Evolutionary conservation across 2,113 vertebrate genomes (phyloP), one percentile per base, ranked within the genome.

Genomic region (Suncus etruscus): DNA sequence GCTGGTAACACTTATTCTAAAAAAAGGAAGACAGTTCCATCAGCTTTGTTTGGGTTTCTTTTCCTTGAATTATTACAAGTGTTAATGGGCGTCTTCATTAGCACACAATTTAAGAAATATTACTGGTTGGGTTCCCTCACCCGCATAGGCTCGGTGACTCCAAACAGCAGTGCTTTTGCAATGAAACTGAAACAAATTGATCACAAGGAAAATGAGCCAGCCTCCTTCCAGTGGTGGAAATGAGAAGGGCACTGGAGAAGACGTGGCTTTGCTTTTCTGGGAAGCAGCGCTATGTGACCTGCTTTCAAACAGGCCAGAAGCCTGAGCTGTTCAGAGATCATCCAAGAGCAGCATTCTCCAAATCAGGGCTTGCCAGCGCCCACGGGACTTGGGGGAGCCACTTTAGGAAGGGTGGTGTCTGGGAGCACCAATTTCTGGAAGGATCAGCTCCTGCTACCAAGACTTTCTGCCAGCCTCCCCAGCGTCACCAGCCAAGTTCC

Each of bases 51-150:
- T 96, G 94, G 91, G 72, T 91, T 93, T 96, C 92, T 96, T 95
- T 96, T 86, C 93, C 85, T 83, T 89, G 32, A 96, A 97, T 95
- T 96, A 94, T 96, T 86, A 94, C 0, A 0, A 94, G 87, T 95
- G 93, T 93, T 97, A 97, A 97, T 96, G 93, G 94, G 92, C 91
- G 47, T 95, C 94, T 96, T 97, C 96, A 96, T 96, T 96, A 97
- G 95, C 84, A 85, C 4, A 72, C 45, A 89, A 95, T 95, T 97
- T 91, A 94, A 96, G 86, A 86, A 97, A 96, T 93, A 94, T 82
- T 85, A 90, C 32, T 83, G 85, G 47, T 86, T 81, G 20, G 45
- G 20, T 66, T 51, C 18, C 39, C 65, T 54, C 50, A 2, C 24
- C 47, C 86, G 77, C 45, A 1, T 3, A 88, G 69, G 11, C 20